Evolutionary conservation across 1,140 invertebrate genomes (phyloP).

Genomic region (Drosophila ambigua): DNA sequence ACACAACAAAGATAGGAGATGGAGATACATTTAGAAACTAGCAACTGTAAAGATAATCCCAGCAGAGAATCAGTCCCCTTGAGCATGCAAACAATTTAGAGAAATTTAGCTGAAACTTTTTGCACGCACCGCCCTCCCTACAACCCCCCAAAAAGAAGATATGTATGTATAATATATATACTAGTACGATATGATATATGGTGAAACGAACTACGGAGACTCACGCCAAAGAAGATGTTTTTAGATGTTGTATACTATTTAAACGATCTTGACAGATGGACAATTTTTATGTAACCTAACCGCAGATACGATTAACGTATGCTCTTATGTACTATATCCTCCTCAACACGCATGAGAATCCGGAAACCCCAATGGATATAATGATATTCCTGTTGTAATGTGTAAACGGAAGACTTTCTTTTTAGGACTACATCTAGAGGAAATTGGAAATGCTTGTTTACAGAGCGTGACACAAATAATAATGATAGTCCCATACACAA

Average conservation of each 20-base stretch:
- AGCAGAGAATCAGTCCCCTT: conserved; percentile 38
- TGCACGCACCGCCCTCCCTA: conserved; percentile 49
- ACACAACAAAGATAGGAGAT: conserved; percentile 35
- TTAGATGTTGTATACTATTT: conserved; percentile 72
- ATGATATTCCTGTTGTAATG: conserved; percentile 63
- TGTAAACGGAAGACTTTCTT: conserved; percentile 67
- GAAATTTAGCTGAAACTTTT: conserved; percentile 74
- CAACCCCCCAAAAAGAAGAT: conserved; percentile 8
- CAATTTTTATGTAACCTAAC: conserved; percentile 67
- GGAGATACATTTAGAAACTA: conserved; percentile 19
- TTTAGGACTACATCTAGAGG: conserved; percentile 22
- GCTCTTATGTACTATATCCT: conserved; percentile 23
- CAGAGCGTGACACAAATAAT: conserved; percentile 28
- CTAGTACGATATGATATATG: conserved; percentile 26
- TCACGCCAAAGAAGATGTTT: conserved; percentile 58
- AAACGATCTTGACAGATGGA: conserved; percentile 50
- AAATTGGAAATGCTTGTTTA: conserved; percentile 51
- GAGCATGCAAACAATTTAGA: conserved; percentile 72
- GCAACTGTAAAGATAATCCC: conserved; percentile 34
- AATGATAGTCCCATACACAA: conserved; percentile 11
- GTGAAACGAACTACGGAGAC: conserved; percentile 30
- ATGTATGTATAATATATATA: conserved; percentile 12
- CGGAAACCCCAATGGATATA: conserved; percentile 41
- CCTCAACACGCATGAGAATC: conserved; percentile 41
- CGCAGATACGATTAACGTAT: conserved; percentile 23